A percentile compares a stretch with the other conserved stretches of the same genome.
phyloP scores from a whole-genome alignment of 92 coral and sea anemone genomes.

The Parazoanthus atlanticus region DNA sequence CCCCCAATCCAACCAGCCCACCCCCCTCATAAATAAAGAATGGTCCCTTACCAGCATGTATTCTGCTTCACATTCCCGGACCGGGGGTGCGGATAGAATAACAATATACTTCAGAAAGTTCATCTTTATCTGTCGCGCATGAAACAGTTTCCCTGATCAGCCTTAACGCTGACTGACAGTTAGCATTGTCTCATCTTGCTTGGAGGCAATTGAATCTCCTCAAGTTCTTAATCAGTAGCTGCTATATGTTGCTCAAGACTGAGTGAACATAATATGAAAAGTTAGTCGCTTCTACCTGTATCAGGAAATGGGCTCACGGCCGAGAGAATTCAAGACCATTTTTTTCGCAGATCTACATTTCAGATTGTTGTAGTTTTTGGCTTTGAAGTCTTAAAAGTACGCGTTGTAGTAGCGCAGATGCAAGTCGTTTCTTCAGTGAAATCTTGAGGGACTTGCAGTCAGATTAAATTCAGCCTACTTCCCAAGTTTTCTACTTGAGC shows the following conservation, averaged over 20 bases:
- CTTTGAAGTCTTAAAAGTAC: slow-evolving; percentile 55
- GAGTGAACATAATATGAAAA: slow-evolving; percentile 53
- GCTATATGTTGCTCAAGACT: slow-evolving; percentile 18
- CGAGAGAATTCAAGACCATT: not conserved
- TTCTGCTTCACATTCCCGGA: slow-evolving; percentile 55
- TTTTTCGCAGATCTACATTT: slow-evolving; percentile 59
- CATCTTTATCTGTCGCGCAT: slow-evolving; percentile 59
- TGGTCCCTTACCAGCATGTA: slow-evolving; percentile 48
- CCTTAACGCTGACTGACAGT: not conserved
- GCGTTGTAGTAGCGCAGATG: slow-evolving; percentile 18
- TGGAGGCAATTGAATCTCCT: slow-evolving; percentile 1
- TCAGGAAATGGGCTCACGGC: not conserved
- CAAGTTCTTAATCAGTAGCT: not conserved
- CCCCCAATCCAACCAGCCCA: too few relatives aligned
- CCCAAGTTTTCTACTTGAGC: not conserved
- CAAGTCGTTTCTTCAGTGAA: slow-evolving; percentile 17
- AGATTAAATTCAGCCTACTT: slow-evolving; percentile 25
- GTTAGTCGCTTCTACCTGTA: slow-evolving; percentile 39
- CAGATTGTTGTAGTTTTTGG: slow-evolving; percentile 51
- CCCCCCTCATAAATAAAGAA: too few relatives aligned
- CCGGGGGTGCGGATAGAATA: slow-evolving; percentile 55
- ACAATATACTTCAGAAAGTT: slow-evolving; percentile 57
- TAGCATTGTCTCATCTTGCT: slow-evolving; percentile 58
- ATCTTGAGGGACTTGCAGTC: slow-evolving; percentile 62
- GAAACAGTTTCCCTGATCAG: slow-evolving; percentile 40